Conservation (phyloP, 2,797 vertebrate genomes). For the Champsocephalus gunnari region DNA sequence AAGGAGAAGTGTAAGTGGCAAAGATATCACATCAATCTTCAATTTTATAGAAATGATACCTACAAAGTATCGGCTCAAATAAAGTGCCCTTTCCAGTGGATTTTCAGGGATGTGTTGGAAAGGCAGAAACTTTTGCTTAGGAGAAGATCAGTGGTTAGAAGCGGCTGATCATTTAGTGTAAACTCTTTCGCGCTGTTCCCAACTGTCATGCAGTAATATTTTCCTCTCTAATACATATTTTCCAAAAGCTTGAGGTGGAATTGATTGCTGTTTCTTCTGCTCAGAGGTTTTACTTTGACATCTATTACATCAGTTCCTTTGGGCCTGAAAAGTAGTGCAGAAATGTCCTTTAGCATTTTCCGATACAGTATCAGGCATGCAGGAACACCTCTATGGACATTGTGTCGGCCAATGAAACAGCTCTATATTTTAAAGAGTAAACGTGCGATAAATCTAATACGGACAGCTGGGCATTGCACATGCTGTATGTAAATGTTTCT, state of each 20-base stretch:
- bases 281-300: conserved; percentile 29
- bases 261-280: conserved; percentile 47
- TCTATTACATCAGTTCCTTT: conserved; percentile 39
- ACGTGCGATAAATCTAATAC: conserved; percentile 31
- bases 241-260: conserved; percentile 35
- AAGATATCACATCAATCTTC: conserved; percentile 1
- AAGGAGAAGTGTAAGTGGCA: background rate
- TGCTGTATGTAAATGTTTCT: conserved; percentile 42
- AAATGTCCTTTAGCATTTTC: conserved; percentile 19
- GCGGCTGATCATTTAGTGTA: conserved; percentile 10
- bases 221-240: conserved; percentile 35
- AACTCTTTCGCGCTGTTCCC: conserved; percentile 16
- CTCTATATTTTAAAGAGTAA: conserved; percentile 3
- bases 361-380: conserved; percentile 18
- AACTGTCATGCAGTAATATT: background rate
- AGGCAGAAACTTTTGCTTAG: background rate
- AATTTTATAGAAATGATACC: background rate
- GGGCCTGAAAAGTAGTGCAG: conserved; percentile 18
- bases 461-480: conserved; percentile 15
- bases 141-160: background rate
- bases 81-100: conserved; percentile 1
- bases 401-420: conserved; percentile 33
- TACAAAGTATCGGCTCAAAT: background rate
- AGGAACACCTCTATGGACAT: conserved; percentile 17
- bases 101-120: background rate